A percentile compares a stretch with the other conserved stretches of the same genome.
Evolutionary conservation across 1,140 invertebrate species (phyloP).

Genomic region (Caenorhabditis elegans): WBcel235 BX284606.5:15413501-15414000

Average conservation of each 20-base stretch:
- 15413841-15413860: constrained; percentile 4
- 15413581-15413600: not conserved
- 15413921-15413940: constrained; percentile 12
- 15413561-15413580: not conserved
- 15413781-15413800: constrained; percentile 31
- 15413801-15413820: constrained; percentile 12
- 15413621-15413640: not conserved
- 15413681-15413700: not conserved
- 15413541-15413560: constrained; percentile 19
- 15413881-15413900: constrained; percentile 6
- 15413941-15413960: not conserved
- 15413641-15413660: not conserved
- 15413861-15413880: constrained; percentile 30
- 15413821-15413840: not conserved
- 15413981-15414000: not conserved
- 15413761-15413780: constrained; percentile 18
- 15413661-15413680: not conserved
- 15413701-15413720: not conserved
- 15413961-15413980: not conserved
- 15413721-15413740: not conserved
- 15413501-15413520: constrained; percentile 18
- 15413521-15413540: constrained; percentile 24
- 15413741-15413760: not conserved
- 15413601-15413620: not conserved
- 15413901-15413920: too few relatives aligned